These are phyloP conservation scores for Magallana angulata DNA, from an alignment of 1,140 invertebrate species.

Conservation along the genomic window DNA sequence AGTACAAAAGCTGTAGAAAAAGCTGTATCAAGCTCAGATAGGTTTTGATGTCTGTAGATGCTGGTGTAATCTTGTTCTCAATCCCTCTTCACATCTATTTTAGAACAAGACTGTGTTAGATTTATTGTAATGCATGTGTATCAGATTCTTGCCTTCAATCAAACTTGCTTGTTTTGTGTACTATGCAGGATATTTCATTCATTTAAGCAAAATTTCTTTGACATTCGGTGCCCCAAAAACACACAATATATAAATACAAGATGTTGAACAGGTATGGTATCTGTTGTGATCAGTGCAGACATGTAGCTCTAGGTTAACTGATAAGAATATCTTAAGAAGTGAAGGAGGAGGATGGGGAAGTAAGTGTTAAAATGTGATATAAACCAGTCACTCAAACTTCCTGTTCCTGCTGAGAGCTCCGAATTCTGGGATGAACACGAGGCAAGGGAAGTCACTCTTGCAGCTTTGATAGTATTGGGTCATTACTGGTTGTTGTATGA, in stretches of 20 bases:
- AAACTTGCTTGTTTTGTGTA: no score
- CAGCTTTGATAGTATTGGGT: neutral
- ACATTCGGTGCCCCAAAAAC: neutral
- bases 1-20: slow-evolving; percentile 36
- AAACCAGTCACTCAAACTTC: neutral
- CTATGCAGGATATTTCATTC: neutral
- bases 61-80: no score
- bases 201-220: neutral
- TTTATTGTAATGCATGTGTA: no score
- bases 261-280: neutral
- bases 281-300: neutral
- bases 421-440: neutral
- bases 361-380: neutral
- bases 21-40: neutral
- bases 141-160: no score
- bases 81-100: no score
- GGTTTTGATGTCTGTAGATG: no score
- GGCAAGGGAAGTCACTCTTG: neutral
- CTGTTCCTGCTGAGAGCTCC: slow-evolving; percentile 11
- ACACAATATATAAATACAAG: no score
- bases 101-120: no score
- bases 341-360: slow-evolving; percentile 2
- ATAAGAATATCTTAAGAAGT: neutral
- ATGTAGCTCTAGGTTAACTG: neutral
- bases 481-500: no score